Evolutionary conservation across 1,140 invertebrate genomes (phyloP).

Genomic region (Chionoecetes opilio): DNA sequence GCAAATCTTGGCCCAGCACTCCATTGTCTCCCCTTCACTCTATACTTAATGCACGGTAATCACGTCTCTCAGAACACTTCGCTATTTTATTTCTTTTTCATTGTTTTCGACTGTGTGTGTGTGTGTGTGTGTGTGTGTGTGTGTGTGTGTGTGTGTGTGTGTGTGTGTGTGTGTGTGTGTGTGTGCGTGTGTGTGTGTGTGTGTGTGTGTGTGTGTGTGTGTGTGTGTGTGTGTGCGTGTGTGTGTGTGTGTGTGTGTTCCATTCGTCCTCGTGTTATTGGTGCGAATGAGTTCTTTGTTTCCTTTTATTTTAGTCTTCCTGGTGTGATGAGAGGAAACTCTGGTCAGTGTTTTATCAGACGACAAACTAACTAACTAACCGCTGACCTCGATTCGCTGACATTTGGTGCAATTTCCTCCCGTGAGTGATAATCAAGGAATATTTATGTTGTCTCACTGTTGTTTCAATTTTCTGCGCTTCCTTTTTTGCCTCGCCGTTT

Average conservation of each 20-base stretch:
- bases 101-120: too few relatives aligned
- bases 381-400: slow-evolving; percentile 8
- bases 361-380: slow-evolving; percentile 4
- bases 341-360: too few relatives aligned
- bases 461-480: slow-evolving; percentile 20
- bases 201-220: slow-evolving; percentile 47
- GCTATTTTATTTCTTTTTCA: background rate
- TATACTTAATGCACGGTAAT: background rate
- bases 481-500: background rate
- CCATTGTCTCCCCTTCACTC: background rate
- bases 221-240: slow-evolving; percentile 54
- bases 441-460: slow-evolving; percentile 29
- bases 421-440: slow-evolving; percentile 19
- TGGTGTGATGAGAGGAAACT: too few relatives aligned
- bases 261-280: background rate
- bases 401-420: background rate
- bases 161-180: too few relatives aligned
- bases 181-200: background rate
- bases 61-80: background rate
- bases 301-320: too few relatives aligned
- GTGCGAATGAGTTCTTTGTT: too few relatives aligned
- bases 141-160: too few relatives aligned
- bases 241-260: slow-evolving; percentile 43
- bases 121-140: too few relatives aligned
- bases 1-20: background rate